These are phyloP conservation scores for Dioctria linearis DNA, from an alignment of 2,888 invertebrate species.

Conservation along the genomic window DNA sequence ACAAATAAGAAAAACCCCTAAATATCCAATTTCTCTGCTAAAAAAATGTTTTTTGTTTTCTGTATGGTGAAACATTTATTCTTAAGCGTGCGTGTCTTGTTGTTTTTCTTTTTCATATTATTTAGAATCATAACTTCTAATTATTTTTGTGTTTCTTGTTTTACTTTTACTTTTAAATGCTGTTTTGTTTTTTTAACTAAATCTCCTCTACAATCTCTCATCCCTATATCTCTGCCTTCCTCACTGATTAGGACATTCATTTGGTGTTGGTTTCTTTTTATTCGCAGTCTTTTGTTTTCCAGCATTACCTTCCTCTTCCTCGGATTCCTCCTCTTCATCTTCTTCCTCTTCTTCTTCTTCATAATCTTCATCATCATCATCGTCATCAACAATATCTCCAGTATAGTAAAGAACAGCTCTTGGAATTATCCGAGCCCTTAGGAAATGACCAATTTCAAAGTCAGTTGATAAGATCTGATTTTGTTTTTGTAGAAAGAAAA, in stretches of 20 bases:
- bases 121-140: constrained; percentile 37
- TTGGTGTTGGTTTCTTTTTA: constrained; percentile 70
- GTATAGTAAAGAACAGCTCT: constrained; percentile 97
- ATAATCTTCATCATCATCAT: constrained; percentile 80
- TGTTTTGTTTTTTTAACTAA: not conserved
- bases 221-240: constrained; percentile 55
- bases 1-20: too few species aligned
- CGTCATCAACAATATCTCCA: constrained; percentile 84
- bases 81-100: constrained; percentile 44
- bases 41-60: not conserved
- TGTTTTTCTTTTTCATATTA: constrained; percentile 15
- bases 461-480: constrained; percentile 85
- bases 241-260: constrained; percentile 84
- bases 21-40: too few species aligned
- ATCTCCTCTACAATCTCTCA: constrained; percentile 39
- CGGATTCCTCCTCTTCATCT: constrained; percentile 74
- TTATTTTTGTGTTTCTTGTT: not conserved
- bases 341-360: constrained; percentile 74
- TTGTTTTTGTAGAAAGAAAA: not conserved
- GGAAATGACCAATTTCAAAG: constrained; percentile 98
- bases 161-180: not conserved
- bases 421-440: constrained; percentile 97
- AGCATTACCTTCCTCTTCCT: constrained; percentile 62
- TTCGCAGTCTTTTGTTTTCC: constrained; percentile 62
- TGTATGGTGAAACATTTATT: not conserved